phyloP scores from a whole-genome alignment of 1,140 invertebrate genomes.

The Cyclargus thomasi region DNA sequence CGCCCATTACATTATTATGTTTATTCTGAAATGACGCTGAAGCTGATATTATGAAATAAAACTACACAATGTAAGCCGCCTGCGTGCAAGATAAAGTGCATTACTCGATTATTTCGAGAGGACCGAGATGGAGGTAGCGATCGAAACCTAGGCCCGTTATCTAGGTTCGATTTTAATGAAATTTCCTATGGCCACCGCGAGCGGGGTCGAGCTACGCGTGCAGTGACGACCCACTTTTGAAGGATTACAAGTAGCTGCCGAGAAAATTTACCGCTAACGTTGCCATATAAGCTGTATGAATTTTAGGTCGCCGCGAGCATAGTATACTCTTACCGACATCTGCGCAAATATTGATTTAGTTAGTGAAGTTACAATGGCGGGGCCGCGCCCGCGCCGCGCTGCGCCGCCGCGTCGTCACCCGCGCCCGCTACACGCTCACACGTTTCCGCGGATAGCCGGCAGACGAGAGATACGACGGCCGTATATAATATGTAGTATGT shows the following conservation, averaged over 20 bases:
- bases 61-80: background rate
- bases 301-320: conserved; percentile 72
- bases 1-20: background rate
- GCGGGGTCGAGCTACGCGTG: conserved; percentile 65
- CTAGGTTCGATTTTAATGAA: conserved; percentile 53
- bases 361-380: conserved; percentile 62
- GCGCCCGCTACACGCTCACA: conserved; percentile 11
- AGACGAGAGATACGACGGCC: conserved; percentile 35
- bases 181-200: conserved; percentile 46
- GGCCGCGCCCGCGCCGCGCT: conserved; percentile 40
- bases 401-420: conserved; percentile 27
- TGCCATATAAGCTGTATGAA: conserved; percentile 74
- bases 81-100: background rate
- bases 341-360: conserved; percentile 75
- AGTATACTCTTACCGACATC: conserved; percentile 71
- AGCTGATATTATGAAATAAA: background rate
- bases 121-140: background rate
- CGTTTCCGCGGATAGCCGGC: background rate
- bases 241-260: conserved; percentile 71
- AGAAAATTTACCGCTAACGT: conserved; percentile 75
- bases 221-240: conserved; percentile 69
- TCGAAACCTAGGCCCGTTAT: conserved; percentile 30
- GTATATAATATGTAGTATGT: conserved; percentile 41
- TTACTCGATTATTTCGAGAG: background rate
- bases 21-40: background rate